Evolutionary conservation across 2,888 invertebrate genomes (phyloP).

Genomic region (Callinectes sapidus): DNA sequence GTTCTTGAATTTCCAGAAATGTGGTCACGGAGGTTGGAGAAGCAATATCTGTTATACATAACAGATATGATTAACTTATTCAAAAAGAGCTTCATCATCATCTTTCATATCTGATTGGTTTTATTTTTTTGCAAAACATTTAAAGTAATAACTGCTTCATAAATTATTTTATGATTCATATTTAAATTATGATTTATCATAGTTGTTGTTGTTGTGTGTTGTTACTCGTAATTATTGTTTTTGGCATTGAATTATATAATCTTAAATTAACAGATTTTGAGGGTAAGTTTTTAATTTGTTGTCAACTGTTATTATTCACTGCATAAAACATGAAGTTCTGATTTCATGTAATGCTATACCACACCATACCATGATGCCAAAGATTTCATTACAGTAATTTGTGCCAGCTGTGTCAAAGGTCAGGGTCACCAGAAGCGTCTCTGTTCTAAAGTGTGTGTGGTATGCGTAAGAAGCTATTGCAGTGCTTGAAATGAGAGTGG

Average conservation of each 20-base stretch:
- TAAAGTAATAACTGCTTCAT: neutral
- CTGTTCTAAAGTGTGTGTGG: neutral
- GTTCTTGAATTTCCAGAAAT: neutral
- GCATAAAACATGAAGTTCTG: neutral
- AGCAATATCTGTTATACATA: neutral
- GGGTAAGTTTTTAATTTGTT: neutral
- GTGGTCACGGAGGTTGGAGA: neutral
- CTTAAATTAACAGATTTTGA: neutral
- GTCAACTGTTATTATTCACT: neutral
- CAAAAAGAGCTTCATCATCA: neutral
- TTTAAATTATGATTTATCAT: neutral
- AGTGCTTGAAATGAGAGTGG: neutral
- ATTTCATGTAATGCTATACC: neutral
- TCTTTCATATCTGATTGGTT: neutral
- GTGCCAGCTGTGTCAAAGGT: neutral
- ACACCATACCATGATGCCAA: neutral
- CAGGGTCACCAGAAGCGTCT: neutral
- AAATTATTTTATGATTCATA: neutral
- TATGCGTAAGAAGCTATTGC: neutral
- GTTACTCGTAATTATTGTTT: too few species aligned
- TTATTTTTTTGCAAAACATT: neutral
- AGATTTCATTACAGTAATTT: neutral
- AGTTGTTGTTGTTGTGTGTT: too few species aligned
- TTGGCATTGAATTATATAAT: neutral
- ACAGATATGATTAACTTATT: neutral